Conservation (phyloP, 2,113 vertebrate species). For the Tachycineta bicolor region DNA sequence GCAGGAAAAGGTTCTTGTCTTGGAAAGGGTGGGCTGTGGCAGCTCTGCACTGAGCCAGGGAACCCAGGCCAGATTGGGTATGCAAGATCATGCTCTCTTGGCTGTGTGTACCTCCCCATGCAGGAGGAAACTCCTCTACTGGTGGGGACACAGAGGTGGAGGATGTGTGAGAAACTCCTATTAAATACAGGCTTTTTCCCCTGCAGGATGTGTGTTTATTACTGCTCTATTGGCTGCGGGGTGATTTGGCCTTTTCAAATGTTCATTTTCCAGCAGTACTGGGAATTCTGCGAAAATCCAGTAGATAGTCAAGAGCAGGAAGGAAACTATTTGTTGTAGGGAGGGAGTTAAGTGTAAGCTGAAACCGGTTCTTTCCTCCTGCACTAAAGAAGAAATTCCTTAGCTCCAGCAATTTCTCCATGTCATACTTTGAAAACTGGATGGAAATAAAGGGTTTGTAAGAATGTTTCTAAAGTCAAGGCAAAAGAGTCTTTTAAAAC, state of each 20-base stretch:
- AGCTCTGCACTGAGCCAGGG: not conserved
- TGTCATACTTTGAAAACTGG: not conserved
- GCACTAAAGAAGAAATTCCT: not conserved
- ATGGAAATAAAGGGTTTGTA: not conserved
- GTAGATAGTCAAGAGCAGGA: not conserved
- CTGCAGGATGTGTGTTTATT: rapidly evolving
- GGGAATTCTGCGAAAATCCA: not conserved
- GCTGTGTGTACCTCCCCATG: rapidly evolving
- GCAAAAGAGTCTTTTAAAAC: not conserved
- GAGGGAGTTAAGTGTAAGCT: not conserved
- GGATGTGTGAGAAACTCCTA: not conserved
- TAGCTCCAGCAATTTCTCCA: not conserved
- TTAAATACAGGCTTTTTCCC: not conserved
- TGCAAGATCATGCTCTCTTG: slow-evolving; percentile 3
- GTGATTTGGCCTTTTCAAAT: not conserved
- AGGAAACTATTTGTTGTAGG: not conserved
- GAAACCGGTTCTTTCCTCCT: not conserved
- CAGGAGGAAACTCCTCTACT: not conserved
- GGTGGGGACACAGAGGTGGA: not conserved
- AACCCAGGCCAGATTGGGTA: slow-evolving; percentile 10
- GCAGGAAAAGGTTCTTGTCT: slow-evolving; percentile 49
- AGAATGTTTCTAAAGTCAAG: not conserved
- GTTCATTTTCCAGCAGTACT: not conserved
- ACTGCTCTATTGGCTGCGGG: not conserved
- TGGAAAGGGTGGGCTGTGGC: slow-evolving; percentile 15